Conservation (phyloP, 2,888 invertebrate genomes). For the Timandra comae region DNA sequence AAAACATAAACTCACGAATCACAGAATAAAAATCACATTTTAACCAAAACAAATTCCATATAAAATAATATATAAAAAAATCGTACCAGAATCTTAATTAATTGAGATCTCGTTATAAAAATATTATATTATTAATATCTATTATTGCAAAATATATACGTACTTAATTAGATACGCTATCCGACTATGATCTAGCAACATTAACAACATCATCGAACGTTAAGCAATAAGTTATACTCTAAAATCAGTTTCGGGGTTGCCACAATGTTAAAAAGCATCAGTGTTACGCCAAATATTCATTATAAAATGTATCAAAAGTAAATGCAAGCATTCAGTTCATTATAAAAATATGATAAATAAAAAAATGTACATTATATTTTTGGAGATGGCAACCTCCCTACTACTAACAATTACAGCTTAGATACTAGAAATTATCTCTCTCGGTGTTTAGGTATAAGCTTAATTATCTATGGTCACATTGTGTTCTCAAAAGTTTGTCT, state of each 20-base stretch:
- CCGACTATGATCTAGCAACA: slow-evolving; percentile 58
- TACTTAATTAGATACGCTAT: slow-evolving; percentile 40
- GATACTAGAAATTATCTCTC: slow-evolving; percentile 51
- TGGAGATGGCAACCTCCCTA: slow-evolving; percentile 52
- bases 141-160: slow-evolving; percentile 62
- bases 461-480: slow-evolving; percentile 31
- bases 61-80: slow-evolving; percentile 24
- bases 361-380: slow-evolving; percentile 21
- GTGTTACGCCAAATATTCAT: slow-evolving; percentile 24
- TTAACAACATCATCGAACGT: slow-evolving; percentile 63
- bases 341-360: slow-evolving; percentile 35
- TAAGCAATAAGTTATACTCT: slow-evolving; percentile 65
- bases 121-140: slow-evolving; percentile 54
- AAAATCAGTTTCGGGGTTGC: slow-evolving; percentile 51
- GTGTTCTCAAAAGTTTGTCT: slow-evolving; percentile 24
- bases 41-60: slow-evolving; percentile 37
- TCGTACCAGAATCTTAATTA: slow-evolving; percentile 34
- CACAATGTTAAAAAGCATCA: slow-evolving; percentile 42
- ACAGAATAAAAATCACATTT: slow-evolving; percentile 65
- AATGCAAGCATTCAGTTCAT: slow-evolving; percentile 56
- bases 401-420: slow-evolving; percentile 49
- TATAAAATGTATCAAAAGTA: slow-evolving; percentile 52
- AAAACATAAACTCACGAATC: slow-evolving; percentile 43
- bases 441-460: slow-evolving; percentile 56
- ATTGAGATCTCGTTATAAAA: slow-evolving; percentile 61